A percentile compares a stretch with the other conserved stretches of the same genome.
These are phyloP conservation scores for Pheosia tremula DNA, from an alignment of 2,888 invertebrate genomes.

Conservation along the genomic window DNA sequence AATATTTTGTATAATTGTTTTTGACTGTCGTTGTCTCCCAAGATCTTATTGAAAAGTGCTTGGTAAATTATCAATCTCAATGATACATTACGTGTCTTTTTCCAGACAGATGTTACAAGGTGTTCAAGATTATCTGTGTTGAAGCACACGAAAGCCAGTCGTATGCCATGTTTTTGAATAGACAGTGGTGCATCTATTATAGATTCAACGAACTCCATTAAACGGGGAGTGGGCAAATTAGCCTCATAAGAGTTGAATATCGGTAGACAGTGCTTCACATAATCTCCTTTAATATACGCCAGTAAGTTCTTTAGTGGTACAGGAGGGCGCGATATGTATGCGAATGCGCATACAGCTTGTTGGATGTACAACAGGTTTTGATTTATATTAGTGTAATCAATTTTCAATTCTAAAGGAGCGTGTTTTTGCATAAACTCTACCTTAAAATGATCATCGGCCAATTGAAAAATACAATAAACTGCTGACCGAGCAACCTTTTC, in stretches of 20 bases:
- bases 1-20: slow-evolving; percentile 48
- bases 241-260: slow-evolving; percentile 52
- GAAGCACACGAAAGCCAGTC: slow-evolving; percentile 57
- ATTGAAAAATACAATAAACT: slow-evolving; percentile 47
- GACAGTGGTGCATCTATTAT: slow-evolving; percentile 55
- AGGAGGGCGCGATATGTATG: slow-evolving; percentile 53
- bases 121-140: slow-evolving; percentile 44
- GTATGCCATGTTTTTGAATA: slow-evolving; percentile 60
- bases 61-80: slow-evolving; percentile 52
- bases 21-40: slow-evolving; percentile 25
- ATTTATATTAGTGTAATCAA: slow-evolving; percentile 38
- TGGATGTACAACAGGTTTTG: slow-evolving; percentile 41
- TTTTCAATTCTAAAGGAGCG: slow-evolving; percentile 44
- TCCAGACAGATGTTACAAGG: slow-evolving; percentile 49
- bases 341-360: slow-evolving; percentile 54
- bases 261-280: slow-evolving; percentile 52
- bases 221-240: slow-evolving; percentile 45
- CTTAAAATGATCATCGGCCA: slow-evolving; percentile 46
- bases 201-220: slow-evolving; percentile 48
- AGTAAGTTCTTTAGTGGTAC: slow-evolving; percentile 45
- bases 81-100: slow-evolving; percentile 54
- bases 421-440: slow-evolving; percentile 46
- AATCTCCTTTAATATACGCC: slow-evolving; percentile 58
- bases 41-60: slow-evolving; percentile 45
- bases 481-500: slow-evolving; percentile 18